phyloP scores from a whole-genome alignment of 2,797 vertebrate species.

The Toxotes lorentzi region DNA sequence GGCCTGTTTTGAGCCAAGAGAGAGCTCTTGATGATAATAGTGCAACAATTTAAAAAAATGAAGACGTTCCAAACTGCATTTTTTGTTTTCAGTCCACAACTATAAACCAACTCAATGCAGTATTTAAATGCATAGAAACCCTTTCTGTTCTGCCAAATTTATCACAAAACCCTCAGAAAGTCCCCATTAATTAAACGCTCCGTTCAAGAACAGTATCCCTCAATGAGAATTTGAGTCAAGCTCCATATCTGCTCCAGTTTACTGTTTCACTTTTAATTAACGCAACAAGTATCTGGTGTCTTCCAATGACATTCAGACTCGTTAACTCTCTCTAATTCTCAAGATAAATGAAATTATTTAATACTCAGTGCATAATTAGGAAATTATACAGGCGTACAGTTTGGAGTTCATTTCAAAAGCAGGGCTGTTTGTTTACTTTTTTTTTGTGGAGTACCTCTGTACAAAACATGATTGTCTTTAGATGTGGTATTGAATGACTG shows the following conservation, averaged over 20 bases:
- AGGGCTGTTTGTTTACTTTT: conserved; percentile 19
- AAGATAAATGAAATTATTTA: conserved; percentile 44
- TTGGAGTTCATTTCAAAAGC: conserved; percentile 2
- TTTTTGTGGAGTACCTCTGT: conserved; percentile 23
- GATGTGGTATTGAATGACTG: conserved; percentile 69
- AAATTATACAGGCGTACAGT: conserved; percentile 11
- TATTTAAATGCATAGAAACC: conserved; percentile 21
- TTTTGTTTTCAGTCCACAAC: neutral
- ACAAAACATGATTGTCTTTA: conserved; percentile 54
- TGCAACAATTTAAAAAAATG: neutral
- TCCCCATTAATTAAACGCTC: neutral
- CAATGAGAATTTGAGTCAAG: neutral
- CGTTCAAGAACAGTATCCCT: neutral
- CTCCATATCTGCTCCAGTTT: conserved; percentile 16
- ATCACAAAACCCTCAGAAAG: neutral
- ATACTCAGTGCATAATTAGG: conserved; percentile 39
- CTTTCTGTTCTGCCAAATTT: neutral
- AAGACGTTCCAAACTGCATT: neutral
- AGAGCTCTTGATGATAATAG: conserved; percentile 29
- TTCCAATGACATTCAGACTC: conserved; percentile 54
- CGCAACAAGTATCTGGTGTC: conserved; percentile 42
- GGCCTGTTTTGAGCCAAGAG: neutral
- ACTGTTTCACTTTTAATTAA: conserved; percentile 52
- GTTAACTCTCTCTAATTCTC: conserved; percentile 35
- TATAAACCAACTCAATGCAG: neutral